A percentile compares a stretch with the other conserved stretches of the same genome.
phyloP scores from a whole-genome alignment of 2,113 vertebrate genomes.

The Hippocampus mohnikei region DNA sequence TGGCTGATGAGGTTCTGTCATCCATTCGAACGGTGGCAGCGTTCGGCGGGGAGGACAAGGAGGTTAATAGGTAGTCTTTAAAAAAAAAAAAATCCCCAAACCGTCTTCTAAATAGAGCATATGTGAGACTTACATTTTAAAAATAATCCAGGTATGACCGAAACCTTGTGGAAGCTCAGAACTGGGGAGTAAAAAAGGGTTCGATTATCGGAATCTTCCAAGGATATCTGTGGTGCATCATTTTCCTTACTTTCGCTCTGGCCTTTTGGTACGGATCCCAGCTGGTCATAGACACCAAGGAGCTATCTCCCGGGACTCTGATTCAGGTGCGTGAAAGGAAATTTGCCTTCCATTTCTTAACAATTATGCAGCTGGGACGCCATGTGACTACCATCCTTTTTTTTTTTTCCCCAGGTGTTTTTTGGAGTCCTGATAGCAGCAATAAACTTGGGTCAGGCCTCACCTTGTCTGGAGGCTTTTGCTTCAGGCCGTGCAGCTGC shows the following conservation, averaged over 20 bases:
- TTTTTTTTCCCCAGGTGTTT: slow-evolving; percentile 64
- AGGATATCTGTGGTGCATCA: slow-evolving; percentile 75
- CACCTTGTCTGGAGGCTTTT: slow-evolving; percentile 73
- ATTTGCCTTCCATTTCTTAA: background rate
- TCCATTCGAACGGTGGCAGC: slow-evolving; percentile 74
- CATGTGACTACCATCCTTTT: background rate
- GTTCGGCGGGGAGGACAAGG: slow-evolving; percentile 75
- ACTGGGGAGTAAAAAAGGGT: slow-evolving; percentile 74
- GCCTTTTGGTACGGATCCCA: slow-evolving; percentile 77
- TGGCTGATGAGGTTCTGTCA: slow-evolving; percentile 75
- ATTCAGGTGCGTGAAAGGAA: slow-evolving; percentile 62
- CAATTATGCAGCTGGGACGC: background rate
- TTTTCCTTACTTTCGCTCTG: slow-evolving; percentile 73
- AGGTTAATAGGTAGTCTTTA: slow-evolving; percentile 62
- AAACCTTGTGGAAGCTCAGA: slow-evolving; percentile 70
- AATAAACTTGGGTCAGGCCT: slow-evolving; percentile 72
- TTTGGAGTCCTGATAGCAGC: slow-evolving; percentile 74
- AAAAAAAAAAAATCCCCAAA: too few relatives aligned
- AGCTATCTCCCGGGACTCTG: slow-evolving; percentile 69
- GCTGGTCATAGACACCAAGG: slow-evolving; percentile 72
- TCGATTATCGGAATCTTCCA: slow-evolving; percentile 68
- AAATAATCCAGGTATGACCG: slow-evolving; percentile 64
- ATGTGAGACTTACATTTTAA: background rate
- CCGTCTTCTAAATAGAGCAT: background rate
- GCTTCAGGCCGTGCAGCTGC: slow-evolving; percentile 74